Evolutionary conservation across 2,113 vertebrate genomes (phyloP), one percentile per base, ranked within the genome.

Genomic region (Dinomys branickii): DNA sequence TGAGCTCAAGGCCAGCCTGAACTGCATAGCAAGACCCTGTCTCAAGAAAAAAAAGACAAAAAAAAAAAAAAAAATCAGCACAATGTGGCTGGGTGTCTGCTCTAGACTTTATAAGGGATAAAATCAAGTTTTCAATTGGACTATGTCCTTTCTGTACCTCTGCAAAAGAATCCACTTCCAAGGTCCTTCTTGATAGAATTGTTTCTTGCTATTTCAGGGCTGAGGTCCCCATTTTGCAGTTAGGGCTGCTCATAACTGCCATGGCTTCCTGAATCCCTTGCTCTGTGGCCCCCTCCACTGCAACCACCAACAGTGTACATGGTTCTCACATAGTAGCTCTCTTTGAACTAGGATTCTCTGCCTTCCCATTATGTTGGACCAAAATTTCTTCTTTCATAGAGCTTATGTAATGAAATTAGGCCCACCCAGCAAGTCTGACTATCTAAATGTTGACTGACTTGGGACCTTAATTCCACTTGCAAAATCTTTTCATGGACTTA

Each of bases 401-500:
- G 13, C 38, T 84, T 3, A 30, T 38, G 3, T 97, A 67, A 96
- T 96, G 91, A 92, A 63, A 56, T 84, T 69, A 84, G 9, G 8
- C 12, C 35, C 41, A 91, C 41, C 4, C 54, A 67, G 47, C 71
- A 92, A 82, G 90, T 90, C 54, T 93, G 71, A 30, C 59, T 77
- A 20, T 94, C 14, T 94, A 80, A 94, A 73, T 86, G 73, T 85
- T 33, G 91, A 30, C 73, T 95, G 81, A 93, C 85, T 91, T 86
- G 41, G 50, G 38, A 77, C 44, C 16, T 96, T 96, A 85, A 95
- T 92, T 96, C 26, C 5, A 85, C 47, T 58, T 94, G 77, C 26
- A 90, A 90, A 90, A 38, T 59, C 1, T 71, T 87, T 87, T 91
- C 75, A 95, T 33, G 89, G 59, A 81, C 7, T 38, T 78, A 85